Base-by-base conservation (phyloP, 2,797 vertebrate genomes). In the Mormyrops attenuatus region DNA sequence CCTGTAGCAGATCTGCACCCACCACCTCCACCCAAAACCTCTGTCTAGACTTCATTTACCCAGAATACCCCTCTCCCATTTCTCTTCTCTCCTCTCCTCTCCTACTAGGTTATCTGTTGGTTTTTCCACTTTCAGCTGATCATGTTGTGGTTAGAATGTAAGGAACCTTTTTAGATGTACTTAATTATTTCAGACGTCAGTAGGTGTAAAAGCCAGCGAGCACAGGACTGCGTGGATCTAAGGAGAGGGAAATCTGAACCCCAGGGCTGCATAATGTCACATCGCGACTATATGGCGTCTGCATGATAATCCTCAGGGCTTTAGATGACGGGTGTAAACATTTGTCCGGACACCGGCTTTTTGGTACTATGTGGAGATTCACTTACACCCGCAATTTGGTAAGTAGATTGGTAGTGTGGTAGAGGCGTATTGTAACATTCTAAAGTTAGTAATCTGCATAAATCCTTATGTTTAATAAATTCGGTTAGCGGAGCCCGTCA, bases 31-130 rank as follows among this genome's bases (percentile, higher is more conserved):
- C 49, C 90, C 91, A 60, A 41, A 91, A 49, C 85, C 41, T 73
- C 88, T 90, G 53, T 89, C 88, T 85, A 13, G 22, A 50, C 73
- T 20, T 44, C 44, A 85, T 49, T 52, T 85, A 49, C 82, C 20
- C 82, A 30, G 82, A 85, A 92, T 90, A 88, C 38, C 77, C 30
- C 15, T 89, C 91, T 73, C 90, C 89, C 87, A 66, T 90, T 89
- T 85, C 89, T 89, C 92, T 93, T 91, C 93, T 94, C 92, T 38
- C 94, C 91, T 94, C 92, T 38, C 94, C 91, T 20, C 92, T 93
- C 94, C 92, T 88, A 91, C 88, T 8, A 5, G 30, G n/a, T 89
- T 93, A 8, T 17, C 38, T 30, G 47, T 26, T 5, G n/a, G 47
- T 5, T 26, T 53, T 11, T 7, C 50, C 13, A 15, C 4, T 85